Evolutionary conservation across 2,888 invertebrate species (phyloP).

Genomic region (Philereme transversata): DNA sequence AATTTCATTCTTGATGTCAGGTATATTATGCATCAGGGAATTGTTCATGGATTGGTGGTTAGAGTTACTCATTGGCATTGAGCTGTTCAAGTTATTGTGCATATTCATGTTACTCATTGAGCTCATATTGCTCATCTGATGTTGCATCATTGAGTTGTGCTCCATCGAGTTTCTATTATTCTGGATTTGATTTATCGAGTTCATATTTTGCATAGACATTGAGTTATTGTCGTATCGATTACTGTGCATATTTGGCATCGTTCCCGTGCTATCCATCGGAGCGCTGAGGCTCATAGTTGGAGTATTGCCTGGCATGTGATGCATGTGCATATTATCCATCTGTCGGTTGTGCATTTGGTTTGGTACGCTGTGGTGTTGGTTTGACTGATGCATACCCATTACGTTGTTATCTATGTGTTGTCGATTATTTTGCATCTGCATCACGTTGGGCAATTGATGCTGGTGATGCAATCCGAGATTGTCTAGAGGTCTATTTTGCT

Average conservation of each 20-base stretch:
- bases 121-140: slow-evolving; percentile 70
- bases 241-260: slow-evolving; percentile 66
- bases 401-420: slow-evolving; percentile 70
- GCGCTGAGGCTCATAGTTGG: slow-evolving; percentile 64
- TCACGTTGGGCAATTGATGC: slow-evolving; percentile 75
- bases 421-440: slow-evolving; percentile 76
- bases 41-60: slow-evolving; percentile 71
- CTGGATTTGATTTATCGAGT: slow-evolving; percentile 72
- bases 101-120: slow-evolving; percentile 73
- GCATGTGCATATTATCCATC: slow-evolving; percentile 76
- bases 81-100: slow-evolving; percentile 66
- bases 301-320: slow-evolving; percentile 70
- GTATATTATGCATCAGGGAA: slow-evolving; percentile 76
- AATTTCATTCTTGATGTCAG: slow-evolving; percentile 79
- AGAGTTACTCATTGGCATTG: slow-evolving; percentile 71
- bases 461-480: slow-evolving; percentile 72
- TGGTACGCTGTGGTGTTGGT: slow-evolving; percentile 42
- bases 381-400: slow-evolving; percentile 75
- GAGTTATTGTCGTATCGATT: slow-evolving; percentile 73
- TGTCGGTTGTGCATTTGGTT: slow-evolving; percentile 77
- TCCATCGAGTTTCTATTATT: slow-evolving; percentile 72
- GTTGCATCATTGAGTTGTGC: slow-evolving; percentile 73
- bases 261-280: slow-evolving; percentile 68
- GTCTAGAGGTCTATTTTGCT: slow-evolving; percentile 73
- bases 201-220: slow-evolving; percentile 72